phyloP scores from a whole-genome alignment of 2,888 invertebrate species.

The Tipula vernalis region DNA sequence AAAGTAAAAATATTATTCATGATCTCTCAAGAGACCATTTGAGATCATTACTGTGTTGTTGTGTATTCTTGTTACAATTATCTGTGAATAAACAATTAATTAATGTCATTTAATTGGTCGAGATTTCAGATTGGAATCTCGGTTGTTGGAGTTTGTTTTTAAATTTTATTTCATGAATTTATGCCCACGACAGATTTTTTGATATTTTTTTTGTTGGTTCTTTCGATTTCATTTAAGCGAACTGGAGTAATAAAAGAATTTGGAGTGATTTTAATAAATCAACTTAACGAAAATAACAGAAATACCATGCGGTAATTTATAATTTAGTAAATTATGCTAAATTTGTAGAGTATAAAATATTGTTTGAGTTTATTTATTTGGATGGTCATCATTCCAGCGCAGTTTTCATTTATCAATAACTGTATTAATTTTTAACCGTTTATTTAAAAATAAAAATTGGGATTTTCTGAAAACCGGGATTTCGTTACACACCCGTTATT shows the following conservation, averaged over 20 bases:
- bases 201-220: neutral
- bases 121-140: neutral
- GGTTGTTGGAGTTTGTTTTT: neutral
- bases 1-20: neutral
- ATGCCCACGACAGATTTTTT: neutral
- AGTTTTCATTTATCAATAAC: no score
- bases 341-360: neutral
- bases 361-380: neutral
- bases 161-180: neutral
- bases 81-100: neutral
- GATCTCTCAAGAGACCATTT: neutral
- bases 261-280: neutral
- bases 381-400: no score
- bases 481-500: no score
- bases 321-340: neutral
- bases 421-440: no score
- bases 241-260: neutral
- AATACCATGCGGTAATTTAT: neutral
- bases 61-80: neutral
- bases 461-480: no score
- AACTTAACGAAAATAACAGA: neutral
- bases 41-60: neutral
- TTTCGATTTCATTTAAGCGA: neutral
- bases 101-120: neutral
- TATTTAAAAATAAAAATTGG: no score